These are phyloP conservation scores for Drosophila navojoa DNA, from an alignment of 1,140 invertebrate species.

Conservation along the genomic window DNA sequence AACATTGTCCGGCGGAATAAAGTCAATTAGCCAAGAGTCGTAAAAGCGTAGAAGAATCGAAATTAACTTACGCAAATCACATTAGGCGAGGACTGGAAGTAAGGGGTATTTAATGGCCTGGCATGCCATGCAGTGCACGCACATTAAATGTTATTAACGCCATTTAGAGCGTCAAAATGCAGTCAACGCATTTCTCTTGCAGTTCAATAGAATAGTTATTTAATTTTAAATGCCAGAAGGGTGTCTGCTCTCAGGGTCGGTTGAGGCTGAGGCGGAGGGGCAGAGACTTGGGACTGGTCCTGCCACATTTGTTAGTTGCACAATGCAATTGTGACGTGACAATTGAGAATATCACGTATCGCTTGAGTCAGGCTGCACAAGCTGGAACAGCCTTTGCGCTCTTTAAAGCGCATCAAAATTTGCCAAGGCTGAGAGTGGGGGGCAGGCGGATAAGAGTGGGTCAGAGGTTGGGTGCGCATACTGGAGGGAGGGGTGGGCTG, in stretches of 20 bases:
- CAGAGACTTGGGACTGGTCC: conserved; percentile 1
- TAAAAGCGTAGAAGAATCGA: conserved; percentile 72
- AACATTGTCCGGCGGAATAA: conserved; percentile 57
- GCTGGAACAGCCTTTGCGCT: conserved; percentile 6
- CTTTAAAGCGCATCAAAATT: conserved; percentile 51
- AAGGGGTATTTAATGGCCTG: not conserved
- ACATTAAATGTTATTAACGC: conserved; percentile 82
- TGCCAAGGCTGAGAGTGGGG: conserved; percentile 40
- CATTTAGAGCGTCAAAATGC: conserved; percentile 36
- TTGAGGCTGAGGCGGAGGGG: not conserved
- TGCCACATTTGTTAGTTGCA: conserved; percentile 53
- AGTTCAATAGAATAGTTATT: conserved; percentile 74
- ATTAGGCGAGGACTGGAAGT: conserved; percentile 28
- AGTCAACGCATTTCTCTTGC: conserved; percentile 39
- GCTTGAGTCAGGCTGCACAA: not conserved
- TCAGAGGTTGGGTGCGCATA: not conserved
- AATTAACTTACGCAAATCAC: conserved; percentile 66
- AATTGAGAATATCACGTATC: conserved; percentile 64
- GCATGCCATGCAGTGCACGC: conserved; percentile 24
- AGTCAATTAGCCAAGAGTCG: conserved; percentile 70
- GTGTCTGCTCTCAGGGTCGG: not conserved
- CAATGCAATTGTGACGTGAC: conserved; percentile 68
- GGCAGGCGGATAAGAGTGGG: not conserved
- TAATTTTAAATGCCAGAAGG: conserved; percentile 60
- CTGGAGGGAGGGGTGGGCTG: too few relatives aligned